Evolutionary conservation across 2,113 vertebrate species (phyloP), one percentile per base, ranked within the genome.

Genomic region (Saccopteryx leptura): DNA sequence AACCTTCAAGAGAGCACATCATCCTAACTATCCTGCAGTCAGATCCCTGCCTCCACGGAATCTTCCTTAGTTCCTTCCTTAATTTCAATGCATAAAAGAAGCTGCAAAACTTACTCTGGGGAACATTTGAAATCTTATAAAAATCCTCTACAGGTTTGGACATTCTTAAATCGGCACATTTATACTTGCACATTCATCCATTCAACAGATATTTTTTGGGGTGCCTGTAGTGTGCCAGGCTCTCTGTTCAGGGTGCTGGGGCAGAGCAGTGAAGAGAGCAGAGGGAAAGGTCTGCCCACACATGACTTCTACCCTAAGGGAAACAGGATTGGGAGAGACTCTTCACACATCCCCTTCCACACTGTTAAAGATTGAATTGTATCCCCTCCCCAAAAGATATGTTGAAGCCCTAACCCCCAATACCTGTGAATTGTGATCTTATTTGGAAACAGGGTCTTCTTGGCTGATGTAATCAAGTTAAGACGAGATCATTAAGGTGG

Each of bases 241-340:
- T 23, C 33, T 23, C 88, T 54, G 48, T 48, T 15, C 11, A 2
- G 19, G 24, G 79, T 18, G 8, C 56, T 50, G 33, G 69, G 63
- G 52, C 48, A 60, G 71, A 88, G n/a, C 31, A 4, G 5, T 10
- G 23, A 66, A 33, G 48, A 26, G 14, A 17, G 4, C 9, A 14
- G 12, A 19, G 0, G 4, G 14, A 79, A 24, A 72, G 71, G 23
- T 81, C 39, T 2, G 7, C n/a, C 56, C 21, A 48, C 5, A 0
- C 1, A 50, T 19, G 60, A 5, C 46, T 31, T 46, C 52, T 14
- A 26, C 13, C 2, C 26, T 5, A 10, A 54, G 60, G 46, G 74
- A 79, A 52, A 61, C 11, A 23, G 39, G 28, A 39, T 12, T 4
- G 21, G 9, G 39, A 48, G 56, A 50, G 68, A 56, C 71, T 68